These are phyloP conservation scores for Typhlichthys eigenmanni DNA, from an alignment of 2,797 vertebrate genomes.

Conservation along the genomic window DNA sequence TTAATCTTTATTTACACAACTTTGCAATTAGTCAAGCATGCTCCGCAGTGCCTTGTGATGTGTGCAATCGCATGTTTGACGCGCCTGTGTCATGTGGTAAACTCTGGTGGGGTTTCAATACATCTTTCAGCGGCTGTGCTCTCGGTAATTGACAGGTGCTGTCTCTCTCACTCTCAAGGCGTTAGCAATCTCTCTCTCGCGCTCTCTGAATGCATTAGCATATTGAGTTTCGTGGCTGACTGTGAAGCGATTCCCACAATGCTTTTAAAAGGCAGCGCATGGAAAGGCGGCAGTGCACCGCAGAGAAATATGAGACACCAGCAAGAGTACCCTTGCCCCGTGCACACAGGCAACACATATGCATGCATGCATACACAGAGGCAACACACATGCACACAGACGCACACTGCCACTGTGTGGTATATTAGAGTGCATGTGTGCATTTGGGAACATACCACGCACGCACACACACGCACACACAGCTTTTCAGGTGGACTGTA, in stretches of 20 bases:
- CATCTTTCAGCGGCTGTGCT: constrained; percentile 53
- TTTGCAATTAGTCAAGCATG: constrained; percentile 48
- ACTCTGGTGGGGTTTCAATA: constrained; percentile 46
- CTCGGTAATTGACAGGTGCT: constrained; percentile 68
- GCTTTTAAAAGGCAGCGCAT: constrained; percentile 60
- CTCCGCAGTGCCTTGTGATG: constrained; percentile 35
- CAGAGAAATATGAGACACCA: constrained; percentile 56
- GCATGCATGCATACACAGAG: not conserved
- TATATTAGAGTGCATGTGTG: not conserved
- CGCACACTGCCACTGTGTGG: not conserved
- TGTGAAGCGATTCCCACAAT: constrained; percentile 62
- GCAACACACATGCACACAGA: not conserved
- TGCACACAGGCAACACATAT: no score
- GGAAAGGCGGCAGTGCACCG: constrained; percentile 55
- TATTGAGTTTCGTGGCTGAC: constrained; percentile 58
- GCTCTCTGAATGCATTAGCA: constrained; percentile 60
- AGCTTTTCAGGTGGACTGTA: constrained; percentile 19
- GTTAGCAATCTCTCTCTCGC: constrained; percentile 47
- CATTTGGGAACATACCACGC: constrained; percentile 1
- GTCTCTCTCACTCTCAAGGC: constrained; percentile 50
- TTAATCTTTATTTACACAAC: constrained; percentile 33
- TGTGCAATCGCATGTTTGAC: constrained; percentile 15
- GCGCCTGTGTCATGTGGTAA: constrained; percentile 41
- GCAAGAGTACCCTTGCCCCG: not conserved
- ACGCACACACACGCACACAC: constrained; percentile 5